Base-by-base conservation (phyloP, 2,113 vertebrate genomes). In the Leuciscus idus region DNA sequence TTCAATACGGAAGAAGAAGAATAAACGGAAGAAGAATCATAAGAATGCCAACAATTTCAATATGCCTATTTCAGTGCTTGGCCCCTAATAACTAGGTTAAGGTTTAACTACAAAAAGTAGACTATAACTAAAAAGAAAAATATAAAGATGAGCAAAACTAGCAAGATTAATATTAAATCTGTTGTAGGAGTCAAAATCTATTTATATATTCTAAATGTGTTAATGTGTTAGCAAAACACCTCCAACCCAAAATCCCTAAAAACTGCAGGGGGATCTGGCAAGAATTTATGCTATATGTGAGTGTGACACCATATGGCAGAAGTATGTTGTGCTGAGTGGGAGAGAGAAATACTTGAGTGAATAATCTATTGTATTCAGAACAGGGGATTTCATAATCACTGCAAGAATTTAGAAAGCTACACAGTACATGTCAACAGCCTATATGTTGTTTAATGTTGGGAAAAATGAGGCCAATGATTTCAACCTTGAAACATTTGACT, bases 401-500 rank as follows among this genome's bases (percentile, higher is more conserved):
- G 85, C 39, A 61, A 30, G 57, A 73, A 70, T 66, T 83, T 59
- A n/a, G 21, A 86, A 50, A 62, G 55, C 64, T 75, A 77, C 55
- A 86, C 28, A 80, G 73, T 76, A 62, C 48, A 86, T 83, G 88
- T 91, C 90, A 81, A 81, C 64, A 81, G 36, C 36, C 81, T 46
- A 5, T 46, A 5, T 80, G 70, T 28, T 70, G 39, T 86, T 83
- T 86, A 91, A 87, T 78, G 81, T 74, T 66, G 43, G 12, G 76
- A 75, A 46, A 73, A 81, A 43, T 62, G 62, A 57, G 68, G 81
- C 76, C 87, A 89, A 87, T 86, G 79, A 89, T 90, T 88, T 79
- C 76, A 87, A 84, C 84, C 85, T 85, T 81, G 75, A 89, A 87
- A 84, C 66, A 55, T 64, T 86, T 87, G 80, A 85, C 61, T 87